phyloP scores from a whole-genome alignment of 2,888 invertebrate species.

The Netelia melanura region DNA sequence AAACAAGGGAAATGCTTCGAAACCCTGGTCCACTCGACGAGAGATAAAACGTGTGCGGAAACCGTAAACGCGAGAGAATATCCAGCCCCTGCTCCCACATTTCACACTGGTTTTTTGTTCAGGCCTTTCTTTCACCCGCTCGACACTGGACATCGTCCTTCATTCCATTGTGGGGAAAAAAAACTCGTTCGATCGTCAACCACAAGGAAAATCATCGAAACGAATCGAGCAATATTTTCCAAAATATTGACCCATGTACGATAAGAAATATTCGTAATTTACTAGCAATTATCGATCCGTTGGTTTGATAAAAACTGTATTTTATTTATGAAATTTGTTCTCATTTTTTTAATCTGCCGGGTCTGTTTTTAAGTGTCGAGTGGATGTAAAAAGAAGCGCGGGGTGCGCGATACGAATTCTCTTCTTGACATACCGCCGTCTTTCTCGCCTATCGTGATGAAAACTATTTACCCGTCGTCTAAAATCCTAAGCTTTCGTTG shows the following conservation, averaged over 20 bases:
- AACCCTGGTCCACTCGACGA: constrained; percentile 11
- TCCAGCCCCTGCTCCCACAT: constrained; percentile 11
- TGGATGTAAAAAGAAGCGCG: too few species aligned
- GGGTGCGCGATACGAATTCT: neutral
- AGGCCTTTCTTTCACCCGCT: neutral
- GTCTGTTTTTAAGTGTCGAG: too few species aligned
- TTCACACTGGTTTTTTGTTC: constrained; percentile 38
- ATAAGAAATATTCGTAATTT: too few species aligned
- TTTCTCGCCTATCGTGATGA: constrained; percentile 4
- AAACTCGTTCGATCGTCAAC: neutral
- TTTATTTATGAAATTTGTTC: too few species aligned
- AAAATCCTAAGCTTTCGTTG: constrained; percentile 55
- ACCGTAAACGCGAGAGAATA: constrained; percentile 31
- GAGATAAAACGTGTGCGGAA: constrained; percentile 56
- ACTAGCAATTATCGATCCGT: too few species aligned
- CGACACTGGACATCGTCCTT: constrained; percentile 2
- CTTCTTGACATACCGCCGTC: neutral
- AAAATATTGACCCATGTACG: too few species aligned
- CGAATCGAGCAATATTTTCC: too few species aligned
- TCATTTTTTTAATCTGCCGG: too few species aligned
- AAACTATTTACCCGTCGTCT: constrained; percentile 27
- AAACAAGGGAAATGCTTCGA: constrained; percentile 29
- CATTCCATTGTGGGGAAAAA: neutral
- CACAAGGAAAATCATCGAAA: too few species aligned
- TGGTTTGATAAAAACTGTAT: too few species aligned